Evolutionary conservation across 2,888 invertebrate genomes (phyloP).

Genomic region (Diploptera punctata): DNA sequence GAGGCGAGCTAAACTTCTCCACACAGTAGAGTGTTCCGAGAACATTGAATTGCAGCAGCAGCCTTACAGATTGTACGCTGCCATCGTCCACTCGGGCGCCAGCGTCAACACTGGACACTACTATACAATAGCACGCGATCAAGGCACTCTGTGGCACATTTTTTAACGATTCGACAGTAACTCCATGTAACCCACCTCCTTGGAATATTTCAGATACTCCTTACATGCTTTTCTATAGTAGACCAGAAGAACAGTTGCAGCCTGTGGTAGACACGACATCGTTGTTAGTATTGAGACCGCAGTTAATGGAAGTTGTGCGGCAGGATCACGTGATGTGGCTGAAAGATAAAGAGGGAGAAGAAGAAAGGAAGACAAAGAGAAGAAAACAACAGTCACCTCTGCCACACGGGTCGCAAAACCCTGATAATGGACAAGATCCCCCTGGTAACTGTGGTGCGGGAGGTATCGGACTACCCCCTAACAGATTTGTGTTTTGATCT

Average conservation of each 20-base stretch:
- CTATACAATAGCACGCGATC: slow-evolving; percentile 79
- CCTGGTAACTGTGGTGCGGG: slow-evolving; percentile 61
- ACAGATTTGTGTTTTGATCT: slow-evolving; percentile 38
- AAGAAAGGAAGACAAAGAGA: slow-evolving; percentile 46
- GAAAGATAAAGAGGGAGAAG: slow-evolving; percentile 48
- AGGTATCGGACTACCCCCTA: slow-evolving; percentile 39
- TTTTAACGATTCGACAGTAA: slow-evolving; percentile 82
- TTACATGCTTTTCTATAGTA: slow-evolving; percentile 78
- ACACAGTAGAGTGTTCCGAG: slow-evolving; percentile 57
- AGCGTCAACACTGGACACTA: slow-evolving; percentile 89
- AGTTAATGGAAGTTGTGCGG: slow-evolving; percentile 50
- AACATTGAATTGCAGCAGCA: background rate
- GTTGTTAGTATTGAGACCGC: slow-evolving; percentile 47
- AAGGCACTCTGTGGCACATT: slow-evolving; percentile 72
- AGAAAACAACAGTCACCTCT: slow-evolving; percentile 40
- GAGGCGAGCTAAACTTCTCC: slow-evolving; percentile 80
- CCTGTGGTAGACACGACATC: slow-evolving; percentile 50
- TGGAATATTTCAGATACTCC: slow-evolving; percentile 78
- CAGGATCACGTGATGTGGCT: slow-evolving; percentile 49
- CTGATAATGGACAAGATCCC: slow-evolving; percentile 60
- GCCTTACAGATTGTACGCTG: slow-evolving; percentile 75
- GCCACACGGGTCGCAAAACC: slow-evolving; percentile 39
- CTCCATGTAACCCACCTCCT: slow-evolving; percentile 60
- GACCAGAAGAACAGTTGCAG: slow-evolving; percentile 46
- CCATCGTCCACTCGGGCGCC: slow-evolving; percentile 83